Evolutionary conservation across 2,797 vertebrate genomes (phyloP).

Genomic region (Zenarchopterus dispar): DNA sequence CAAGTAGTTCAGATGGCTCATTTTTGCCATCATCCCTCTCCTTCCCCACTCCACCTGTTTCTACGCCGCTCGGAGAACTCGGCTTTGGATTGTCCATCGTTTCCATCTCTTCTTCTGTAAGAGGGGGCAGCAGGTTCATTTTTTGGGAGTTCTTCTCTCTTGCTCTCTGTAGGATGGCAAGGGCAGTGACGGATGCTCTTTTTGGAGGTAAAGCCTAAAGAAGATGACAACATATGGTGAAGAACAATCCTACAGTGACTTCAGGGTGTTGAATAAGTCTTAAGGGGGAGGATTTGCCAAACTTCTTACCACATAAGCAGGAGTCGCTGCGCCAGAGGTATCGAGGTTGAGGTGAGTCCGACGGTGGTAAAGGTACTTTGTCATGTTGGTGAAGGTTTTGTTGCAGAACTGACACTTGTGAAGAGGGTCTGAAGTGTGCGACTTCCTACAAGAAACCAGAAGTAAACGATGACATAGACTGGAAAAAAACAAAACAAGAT

Average conservation of each 20-base stretch:
- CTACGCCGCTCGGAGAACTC: conserved; percentile 27
- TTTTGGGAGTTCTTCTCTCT: conserved; percentile 67
- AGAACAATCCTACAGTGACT: neutral
- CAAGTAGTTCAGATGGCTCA: conserved; percentile 16
- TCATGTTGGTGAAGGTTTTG: conserved; percentile 95
- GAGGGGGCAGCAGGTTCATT: conserved; percentile 45
- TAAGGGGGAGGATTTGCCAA: neutral
- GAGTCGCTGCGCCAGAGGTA: conserved; percentile 22
- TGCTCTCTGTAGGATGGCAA: conserved; percentile 79
- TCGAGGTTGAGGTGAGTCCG: conserved; percentile 81
- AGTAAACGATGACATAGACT: conserved; percentile 2
- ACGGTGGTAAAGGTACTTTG: conserved; percentile 93
- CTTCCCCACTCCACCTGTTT: conserved; percentile 16
- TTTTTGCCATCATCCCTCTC: conserved; percentile 24
- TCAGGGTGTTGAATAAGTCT: neutral
- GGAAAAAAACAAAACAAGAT: neutral
- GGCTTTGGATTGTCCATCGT: conserved; percentile 25
- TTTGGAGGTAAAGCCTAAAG: conserved; percentile 62
- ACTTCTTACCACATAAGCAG: conserved; percentile 66
- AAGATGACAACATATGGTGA: conserved; percentile 12
- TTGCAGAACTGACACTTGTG: conserved; percentile 91
- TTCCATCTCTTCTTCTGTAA: conserved; percentile 67
- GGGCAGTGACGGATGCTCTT: conserved; percentile 70
- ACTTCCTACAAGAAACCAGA: conserved; percentile 77
- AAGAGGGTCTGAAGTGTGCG: conserved; percentile 88